These are phyloP conservation scores for Perdita meconis DNA, from an alignment of 2,888 invertebrate species.

Conservation along the genomic window DNA sequence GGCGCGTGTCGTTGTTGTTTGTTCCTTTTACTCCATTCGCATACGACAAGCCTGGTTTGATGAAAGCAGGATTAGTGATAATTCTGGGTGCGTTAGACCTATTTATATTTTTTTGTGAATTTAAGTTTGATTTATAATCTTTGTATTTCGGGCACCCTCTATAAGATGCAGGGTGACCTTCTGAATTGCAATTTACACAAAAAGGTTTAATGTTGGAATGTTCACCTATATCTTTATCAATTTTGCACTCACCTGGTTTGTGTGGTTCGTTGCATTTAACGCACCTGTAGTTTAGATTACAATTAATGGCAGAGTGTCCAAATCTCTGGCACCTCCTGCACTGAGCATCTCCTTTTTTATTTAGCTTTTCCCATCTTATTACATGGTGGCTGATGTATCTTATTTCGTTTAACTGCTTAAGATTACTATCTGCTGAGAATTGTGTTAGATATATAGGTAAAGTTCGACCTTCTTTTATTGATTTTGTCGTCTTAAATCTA, in stretches of 20 bases:
- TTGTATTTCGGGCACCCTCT: conserved; percentile 2
- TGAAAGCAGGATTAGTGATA: not conserved
- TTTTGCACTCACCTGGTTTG: not conserved
- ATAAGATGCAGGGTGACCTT: conserved; percentile 17
- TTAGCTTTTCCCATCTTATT: conserved; percentile 10
- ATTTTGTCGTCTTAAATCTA: conserved; percentile 1
- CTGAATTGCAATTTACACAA: conserved; percentile 5
- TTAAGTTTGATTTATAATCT: not conserved
- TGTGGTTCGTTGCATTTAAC: not conserved
- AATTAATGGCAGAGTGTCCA: not conserved
- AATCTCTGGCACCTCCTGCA: conserved; percentile 8
- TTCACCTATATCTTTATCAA: too few species aligned
- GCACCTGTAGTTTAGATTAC: not conserved
- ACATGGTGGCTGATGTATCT: not conserved
- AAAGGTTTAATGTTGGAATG: not conserved
- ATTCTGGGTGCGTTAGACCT: not conserved
- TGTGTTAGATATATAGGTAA: not conserved
- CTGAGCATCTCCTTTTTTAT: not conserved
- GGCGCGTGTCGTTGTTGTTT: conserved; percentile 3
- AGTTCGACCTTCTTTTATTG: not conserved
- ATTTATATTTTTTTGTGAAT: not conserved
- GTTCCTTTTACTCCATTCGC: not conserved
- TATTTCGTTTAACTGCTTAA: not conserved
- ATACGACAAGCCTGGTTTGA: conserved; percentile 3
- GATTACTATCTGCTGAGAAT: not conserved